Percentiles rank a stretch among this genome's conserved stretches.
Conservation (phyloP, 2,888 invertebrate species). For the Eupithecia tripunctaria region DNA sequence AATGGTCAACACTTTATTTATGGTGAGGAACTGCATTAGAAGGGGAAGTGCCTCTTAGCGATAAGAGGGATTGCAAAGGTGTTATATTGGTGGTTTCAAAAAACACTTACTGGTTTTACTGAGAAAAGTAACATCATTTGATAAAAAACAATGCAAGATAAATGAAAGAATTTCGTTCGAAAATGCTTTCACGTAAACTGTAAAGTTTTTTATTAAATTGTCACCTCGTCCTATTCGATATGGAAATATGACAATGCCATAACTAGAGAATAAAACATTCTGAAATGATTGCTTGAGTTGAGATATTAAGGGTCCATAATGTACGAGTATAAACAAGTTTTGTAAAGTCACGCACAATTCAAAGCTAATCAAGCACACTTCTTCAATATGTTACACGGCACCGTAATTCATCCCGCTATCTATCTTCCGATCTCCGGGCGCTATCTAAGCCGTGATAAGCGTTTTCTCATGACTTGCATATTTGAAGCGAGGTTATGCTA, state of each 20-base stretch:
- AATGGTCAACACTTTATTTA: constrained; percentile 71
- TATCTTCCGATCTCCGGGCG: constrained; percentile 56
- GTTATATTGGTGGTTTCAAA: background rate
- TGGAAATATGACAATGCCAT: no score
- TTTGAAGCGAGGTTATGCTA: constrained; percentile 52
- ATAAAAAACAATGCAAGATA: background rate
- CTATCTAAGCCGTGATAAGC: constrained; percentile 76
- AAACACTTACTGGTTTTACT: background rate
- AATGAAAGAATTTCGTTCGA: no score
- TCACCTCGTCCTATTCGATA: no score
- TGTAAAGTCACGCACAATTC: constrained; percentile 40
- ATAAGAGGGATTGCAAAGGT: constrained; percentile 17
- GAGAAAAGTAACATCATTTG: background rate
- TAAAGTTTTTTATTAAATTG: no score
- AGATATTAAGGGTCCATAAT: no score
- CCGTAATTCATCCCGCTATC: constrained; percentile 77
- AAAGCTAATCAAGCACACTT: constrained; percentile 41
- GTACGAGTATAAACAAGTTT: constrained; percentile 21
- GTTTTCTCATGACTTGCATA: constrained; percentile 84
- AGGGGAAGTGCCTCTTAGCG: constrained; percentile 28
- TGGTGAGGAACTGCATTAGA: constrained; percentile 50
- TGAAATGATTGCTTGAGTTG: background rate
- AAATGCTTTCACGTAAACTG: no score
- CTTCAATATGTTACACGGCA: constrained; percentile 65
- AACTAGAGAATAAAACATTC: background rate